Conservation (phyloP, 2,113 vertebrate genomes). For the Bostrychus sinensis region DNA sequence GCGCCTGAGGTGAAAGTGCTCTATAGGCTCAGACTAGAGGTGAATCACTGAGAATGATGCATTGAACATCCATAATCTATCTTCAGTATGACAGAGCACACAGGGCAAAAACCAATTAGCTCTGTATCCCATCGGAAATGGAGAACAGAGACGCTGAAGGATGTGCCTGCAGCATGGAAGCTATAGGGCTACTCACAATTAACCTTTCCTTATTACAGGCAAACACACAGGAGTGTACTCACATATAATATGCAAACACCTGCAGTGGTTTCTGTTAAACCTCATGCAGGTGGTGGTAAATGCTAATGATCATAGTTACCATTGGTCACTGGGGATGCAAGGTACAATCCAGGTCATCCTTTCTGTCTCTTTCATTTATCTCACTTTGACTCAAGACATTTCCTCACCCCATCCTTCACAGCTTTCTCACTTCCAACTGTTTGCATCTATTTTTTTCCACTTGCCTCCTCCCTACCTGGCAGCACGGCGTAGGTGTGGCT, state of each 20-base stretch:
- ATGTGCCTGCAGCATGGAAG: constrained; percentile 54
- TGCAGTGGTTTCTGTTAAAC: constrained; percentile 26
- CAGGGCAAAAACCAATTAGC: constrained; percentile 72
- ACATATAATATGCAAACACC: constrained; percentile 29
- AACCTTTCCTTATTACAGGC: constrained; percentile 55
- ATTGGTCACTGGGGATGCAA: constrained; percentile 9
- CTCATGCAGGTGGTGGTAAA: constrained; percentile 23
- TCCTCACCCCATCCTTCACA: constrained; percentile 12
- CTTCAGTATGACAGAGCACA: constrained; percentile 58
- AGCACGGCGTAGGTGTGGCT: constrained; percentile 34
- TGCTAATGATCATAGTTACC: constrained; percentile 18
- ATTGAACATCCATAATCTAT: constrained; percentile 58
- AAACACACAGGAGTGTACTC: constrained; percentile 19
- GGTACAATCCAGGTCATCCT: constrained; percentile 33
- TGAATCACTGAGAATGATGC: constrained; percentile 43
- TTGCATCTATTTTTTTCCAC: background rate
- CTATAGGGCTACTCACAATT: constrained; percentile 69
- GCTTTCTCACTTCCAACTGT: background rate
- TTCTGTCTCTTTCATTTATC: constrained; percentile 11
- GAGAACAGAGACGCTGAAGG: constrained; percentile 62
- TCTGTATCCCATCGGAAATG: constrained; percentile 63
- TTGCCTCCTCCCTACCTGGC: constrained; percentile 41
- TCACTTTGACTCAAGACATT: background rate
- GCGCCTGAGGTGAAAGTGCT: background rate
- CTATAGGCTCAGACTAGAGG: constrained; percentile 8